Evolutionary conservation across 2,888 invertebrate genomes (phyloP), one percentile per base, ranked within the genome.

Genomic region (Drosophila mulleri): DNA sequence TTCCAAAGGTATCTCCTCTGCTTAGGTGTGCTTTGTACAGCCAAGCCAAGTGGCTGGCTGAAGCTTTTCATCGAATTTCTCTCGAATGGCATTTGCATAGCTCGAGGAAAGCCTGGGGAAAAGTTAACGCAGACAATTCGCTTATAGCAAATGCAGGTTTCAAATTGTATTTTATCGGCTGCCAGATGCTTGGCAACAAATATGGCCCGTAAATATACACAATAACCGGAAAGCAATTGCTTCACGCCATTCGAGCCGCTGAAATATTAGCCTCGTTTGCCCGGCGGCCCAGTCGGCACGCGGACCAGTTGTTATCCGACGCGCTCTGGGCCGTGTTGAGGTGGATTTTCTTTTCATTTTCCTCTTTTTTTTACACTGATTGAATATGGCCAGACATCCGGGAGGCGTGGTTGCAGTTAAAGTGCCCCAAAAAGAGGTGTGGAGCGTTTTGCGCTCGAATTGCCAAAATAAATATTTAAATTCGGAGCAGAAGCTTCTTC

Each of bases 151-250:
- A 80, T 85, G 82, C 66, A 73, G 64, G 73, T 75, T 85, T 77
- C 58, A 85, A 83, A 82, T 82, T 80, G 77, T 88, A 85, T 82
- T 78, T 85, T 74, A 85, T 67, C 75, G 72, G 57, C 67, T 75
- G 70, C 80, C 83, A 75, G 80, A 80, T 83, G 80, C 75, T 72
- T 73, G 67, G 66, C 73, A 82, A 74, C 86, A 85, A 85, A 85
- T 80, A 74, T 59, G 41, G 53, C 67, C 83, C 72, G 80, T 72
- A 88, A 88, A 83, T 75, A 80, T 71, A 82, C 75, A 76, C 80
- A 80, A 76, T 74, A 76, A 74, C 74, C 83, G 88, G 80, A 84
- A 85, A 78, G 88, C 88, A 88, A 84, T 84, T 85, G 86, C 88
- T 80, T 86, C 81, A 75, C 78, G 81, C 78, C 80, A 72, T 82